Conservation (phyloP, 2,888 invertebrate genomes). For the Acanthosepion pharaonis region DNA sequence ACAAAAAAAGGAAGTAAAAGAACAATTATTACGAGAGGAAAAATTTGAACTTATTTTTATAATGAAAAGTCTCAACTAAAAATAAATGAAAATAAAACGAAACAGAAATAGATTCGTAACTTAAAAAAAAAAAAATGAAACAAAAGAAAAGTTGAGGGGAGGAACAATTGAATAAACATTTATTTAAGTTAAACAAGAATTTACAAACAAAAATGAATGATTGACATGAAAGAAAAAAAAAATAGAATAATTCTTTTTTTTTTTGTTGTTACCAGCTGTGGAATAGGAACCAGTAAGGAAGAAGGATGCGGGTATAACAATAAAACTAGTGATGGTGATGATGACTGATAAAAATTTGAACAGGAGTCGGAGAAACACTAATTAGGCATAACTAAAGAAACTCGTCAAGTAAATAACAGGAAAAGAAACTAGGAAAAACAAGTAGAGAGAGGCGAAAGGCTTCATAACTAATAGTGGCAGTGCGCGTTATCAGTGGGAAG, state of each 20-base stretch:
- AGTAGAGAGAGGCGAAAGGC: background rate
- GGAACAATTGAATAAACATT: too few species aligned
- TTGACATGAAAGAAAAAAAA: background rate
- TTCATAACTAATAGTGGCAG: background rate
- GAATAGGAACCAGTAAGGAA: background rate
- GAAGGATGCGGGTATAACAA: background rate
- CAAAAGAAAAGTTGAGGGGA: too few species aligned
- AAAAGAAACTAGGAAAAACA: background rate
- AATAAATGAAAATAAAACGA: too few species aligned
- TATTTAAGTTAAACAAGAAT: background rate
- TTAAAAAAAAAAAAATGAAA: too few species aligned
- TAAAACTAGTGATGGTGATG: background rate
- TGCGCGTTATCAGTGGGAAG: conserved; percentile 10
- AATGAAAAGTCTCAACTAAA: too few species aligned
- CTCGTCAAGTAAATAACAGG: background rate
- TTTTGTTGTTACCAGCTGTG: background rate
- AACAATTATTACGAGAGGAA: too few species aligned
- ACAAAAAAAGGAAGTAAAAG: too few species aligned
- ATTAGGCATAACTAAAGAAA: background rate
- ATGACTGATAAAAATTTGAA: background rate
- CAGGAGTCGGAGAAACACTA: background rate
- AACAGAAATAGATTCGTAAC: too few species aligned
- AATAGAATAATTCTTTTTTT: background rate
- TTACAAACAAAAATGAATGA: background rate
- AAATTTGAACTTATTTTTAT: too few species aligned